Evolutionary conservation across 2,888 invertebrate genomes (phyloP), one percentile per base, ranked within the genome.

Genomic region (Eulithis prunata): DNA sequence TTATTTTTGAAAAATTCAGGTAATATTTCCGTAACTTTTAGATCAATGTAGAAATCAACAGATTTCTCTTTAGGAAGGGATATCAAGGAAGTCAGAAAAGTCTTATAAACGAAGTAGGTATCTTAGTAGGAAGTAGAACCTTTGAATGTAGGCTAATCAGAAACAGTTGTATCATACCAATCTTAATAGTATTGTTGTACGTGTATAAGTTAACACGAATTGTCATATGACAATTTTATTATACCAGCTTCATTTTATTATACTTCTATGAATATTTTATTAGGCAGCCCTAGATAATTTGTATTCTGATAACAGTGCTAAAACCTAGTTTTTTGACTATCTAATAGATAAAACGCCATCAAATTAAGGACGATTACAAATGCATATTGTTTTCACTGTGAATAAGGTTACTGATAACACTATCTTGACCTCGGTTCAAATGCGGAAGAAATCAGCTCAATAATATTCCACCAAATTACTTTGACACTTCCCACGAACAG

Each of bases 381-480:
- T 86, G 85, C 88, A 89, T 84, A 82, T 80, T 81, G 78, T 85
- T 84, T 85, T 84, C 81, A 81, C 73, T 78, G 67, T 78, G 71
- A 71, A 83, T 83, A 80, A 90, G 88, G 89, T 84, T 84, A 77
- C 75, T 84, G 91, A 90, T 91, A 83, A 72, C 77, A 75, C 77
- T 85, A 86, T 86, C 84, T 75, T 76, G 83, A 79, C 89, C 90
- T 91, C 87, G 88, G 70, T 63, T 76, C 76, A 75, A 79, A 87
- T 75, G 77, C 89, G 91, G 91, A 91, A 91, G 91, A 78, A 84
- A 81, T 83, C 79, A 76, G 78, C 79, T 73, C 75, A 77, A 79
- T 83, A 79, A 81, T 81, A 82, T 72, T 68, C 79, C 75, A 80
- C 84, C 80, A 84, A 89, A 87, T 86, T 79, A 73, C 67, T 76